Base-by-base conservation (phyloP, 2,113 vertebrate genomes). In the Pomatorhinus ruficollis region DNA sequence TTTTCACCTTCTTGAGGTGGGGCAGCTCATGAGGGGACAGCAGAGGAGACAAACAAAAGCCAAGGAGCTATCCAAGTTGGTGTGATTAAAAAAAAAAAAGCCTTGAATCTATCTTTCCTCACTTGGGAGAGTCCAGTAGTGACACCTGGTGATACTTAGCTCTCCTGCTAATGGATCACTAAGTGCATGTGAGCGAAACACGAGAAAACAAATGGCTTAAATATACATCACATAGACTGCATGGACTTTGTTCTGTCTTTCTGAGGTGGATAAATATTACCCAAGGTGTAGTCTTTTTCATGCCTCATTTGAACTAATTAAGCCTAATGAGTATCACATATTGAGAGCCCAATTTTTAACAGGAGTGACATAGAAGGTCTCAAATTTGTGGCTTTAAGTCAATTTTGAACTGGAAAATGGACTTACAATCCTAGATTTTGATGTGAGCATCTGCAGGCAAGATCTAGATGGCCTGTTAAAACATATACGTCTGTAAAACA, bases 231-330 rank as follows among this genome's bases (percentile, higher is more conserved):
- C 24, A 83, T 57, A 82, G 53, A 76, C 78, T 49, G 23, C 3
- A 47, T 53, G 57, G 88, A 72, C 54, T 91, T 25, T 72, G n/a
- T 30, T 92, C 83, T 74, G 35, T 53, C 57, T 79, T 79, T 68
- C 81, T 80, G 49, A 40, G 45, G 59, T 87, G n/a, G 31, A 74
- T 82, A 89, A 91, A 79, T 69, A 86, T 68, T 82, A 91, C 47
- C 49, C 37, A 66, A 93, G 70, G n/a, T 87, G 56, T 33, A 78
- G n/a, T 49, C 74, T 52, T 91, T 71, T 82, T 52, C 84, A 82
- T 76, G 79, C 59, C 49, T 80, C 68, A 83, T 91, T 91, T 85
- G 75, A 93, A 65, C 72, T 82, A 91, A 82, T 94, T 94, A 92
- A 89, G 44, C 37, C 23, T 76, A 90, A 83, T 79, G 45, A 94